phyloP scores from a whole-genome alignment of 2,888 invertebrate genomes.

The Bibio marci region DNA sequence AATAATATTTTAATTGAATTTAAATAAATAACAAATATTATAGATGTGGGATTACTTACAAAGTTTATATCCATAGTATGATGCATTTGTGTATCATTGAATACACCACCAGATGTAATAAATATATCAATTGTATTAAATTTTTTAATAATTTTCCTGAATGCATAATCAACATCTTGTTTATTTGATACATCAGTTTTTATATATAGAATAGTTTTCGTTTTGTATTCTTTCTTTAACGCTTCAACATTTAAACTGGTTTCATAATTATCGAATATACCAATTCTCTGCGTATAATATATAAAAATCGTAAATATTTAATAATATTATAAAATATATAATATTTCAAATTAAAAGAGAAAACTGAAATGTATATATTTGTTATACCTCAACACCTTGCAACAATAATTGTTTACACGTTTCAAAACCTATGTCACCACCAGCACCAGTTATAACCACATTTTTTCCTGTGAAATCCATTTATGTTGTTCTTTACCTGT shows the following conservation, averaged over 20 bases:
- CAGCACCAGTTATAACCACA: too few relatives aligned
- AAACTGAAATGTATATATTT: background rate
- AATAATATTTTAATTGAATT: background rate
- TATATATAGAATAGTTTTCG: too few relatives aligned
- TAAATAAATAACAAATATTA: too few relatives aligned
- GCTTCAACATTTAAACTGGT: too few relatives aligned
- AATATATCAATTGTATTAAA: background rate
- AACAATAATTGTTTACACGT: too few relatives aligned
- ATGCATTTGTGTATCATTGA: background rate
- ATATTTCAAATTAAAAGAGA: background rate
- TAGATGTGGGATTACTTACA: background rate
- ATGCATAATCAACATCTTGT: background rate
- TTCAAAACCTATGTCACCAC: too few relatives aligned
- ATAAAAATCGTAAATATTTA: too few relatives aligned
- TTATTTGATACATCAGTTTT: background rate
- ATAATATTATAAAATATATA: too few relatives aligned
- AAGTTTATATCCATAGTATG: background rate
- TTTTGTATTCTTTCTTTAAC: too few relatives aligned
- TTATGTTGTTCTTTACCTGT: too few relatives aligned
- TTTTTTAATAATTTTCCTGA: background rate
- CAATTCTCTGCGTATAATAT: too few relatives aligned
- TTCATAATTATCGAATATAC: too few relatives aligned
- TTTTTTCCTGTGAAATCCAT: conserved; percentile 19
- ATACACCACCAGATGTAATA: background rate
- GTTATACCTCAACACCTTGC: conserved; percentile 2